Evolutionary conservation across 2,888 invertebrate genomes (phyloP).

Genomic region (Campoplex nolae): DNA sequence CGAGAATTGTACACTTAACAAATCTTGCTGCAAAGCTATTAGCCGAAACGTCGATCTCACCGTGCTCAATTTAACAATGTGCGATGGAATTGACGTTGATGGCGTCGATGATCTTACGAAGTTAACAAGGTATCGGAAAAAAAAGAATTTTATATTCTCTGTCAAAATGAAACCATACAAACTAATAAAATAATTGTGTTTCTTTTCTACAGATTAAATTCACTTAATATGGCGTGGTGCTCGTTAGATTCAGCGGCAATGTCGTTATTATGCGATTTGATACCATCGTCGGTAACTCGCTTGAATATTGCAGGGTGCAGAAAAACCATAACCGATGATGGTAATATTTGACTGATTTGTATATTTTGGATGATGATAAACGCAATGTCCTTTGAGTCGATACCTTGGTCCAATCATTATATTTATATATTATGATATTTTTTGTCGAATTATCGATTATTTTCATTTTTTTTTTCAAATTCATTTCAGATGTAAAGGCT

Average conservation of each 20-base stretch:
- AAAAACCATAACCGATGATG: constrained; percentile 90
- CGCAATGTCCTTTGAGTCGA: no score
- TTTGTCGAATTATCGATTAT: neutral
- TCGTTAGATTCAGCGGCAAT: constrained; percentile 87
- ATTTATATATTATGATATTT: no score
- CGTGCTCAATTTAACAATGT: constrained; percentile 94
- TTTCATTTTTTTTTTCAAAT: neutral
- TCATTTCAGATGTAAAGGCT: constrained; percentile 88
- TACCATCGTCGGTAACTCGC: constrained; percentile 89
- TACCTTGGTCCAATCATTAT: no score
- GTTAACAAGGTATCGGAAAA: constrained; percentile 84
- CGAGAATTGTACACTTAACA: constrained; percentile 90
- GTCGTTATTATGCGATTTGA: constrained; percentile 86
- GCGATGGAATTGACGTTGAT: constrained; percentile 88
- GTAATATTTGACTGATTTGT: constrained; percentile 85
- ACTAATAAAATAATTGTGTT: neutral
- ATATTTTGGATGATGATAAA: no score
- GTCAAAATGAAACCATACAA: neutral
- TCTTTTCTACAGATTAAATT: constrained; percentile 85
- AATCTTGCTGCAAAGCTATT: constrained; percentile 89
- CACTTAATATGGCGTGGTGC: constrained; percentile 95
- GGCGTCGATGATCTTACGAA: constrained; percentile 88
- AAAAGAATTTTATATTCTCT: constrained; percentile 63
- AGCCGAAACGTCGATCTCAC: constrained; percentile 89
- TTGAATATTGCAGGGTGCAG: constrained; percentile 94